Evolutionary conservation across 1,140 invertebrate genomes (phyloP), one percentile per base, ranked within the genome.

Genomic region (Drosophila rhopaloa): DNA sequence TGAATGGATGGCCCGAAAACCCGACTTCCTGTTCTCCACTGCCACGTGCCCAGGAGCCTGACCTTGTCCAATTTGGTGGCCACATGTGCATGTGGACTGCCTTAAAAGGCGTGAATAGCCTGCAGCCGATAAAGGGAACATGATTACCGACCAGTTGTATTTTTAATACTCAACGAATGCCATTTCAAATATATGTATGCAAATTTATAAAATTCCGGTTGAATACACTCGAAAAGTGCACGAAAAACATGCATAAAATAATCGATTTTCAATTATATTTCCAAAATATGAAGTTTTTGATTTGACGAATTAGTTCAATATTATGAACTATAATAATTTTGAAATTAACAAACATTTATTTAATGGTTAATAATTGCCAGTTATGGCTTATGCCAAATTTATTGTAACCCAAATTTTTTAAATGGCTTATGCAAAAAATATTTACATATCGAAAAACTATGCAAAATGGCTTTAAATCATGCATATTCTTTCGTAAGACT

Each of bases 41-140:
- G 47, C 59, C 59, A 60, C 58, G 58, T 60, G 59, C 59, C 59
- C 38, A 43, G 37, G 40, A 9, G 41, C 27, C 56, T 40, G 59
- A 61, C 59, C 59, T 61, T 61, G 59, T 61, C 11, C 59, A 61
- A 41, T 61, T 61, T 61, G 35, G 47, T 9, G 14, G 29, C 27
- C 40, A 57, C 41, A 57, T 41, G 48, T 50, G 48, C 48, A 16
- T 14, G 2, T 35, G n/a, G 35, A 4, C 10, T n/a, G 35, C 59
- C 59, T 13, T 19, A 32, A 8, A 8, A 9, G 59, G 59, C 24
- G 8, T 13, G 10, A 50, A 50, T 50, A 29, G 48, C 27, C 46
- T 48, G 46, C 24, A 48, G 2, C 4, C 46, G 13, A 60, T 43
- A 50, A 51, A 32, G 47, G 8, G 27, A 32, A 50, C n/a, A 50